Evolutionary conservation across 2,888 invertebrate genomes (phyloP).

Genomic region (Aphodius sticticus): DNA sequence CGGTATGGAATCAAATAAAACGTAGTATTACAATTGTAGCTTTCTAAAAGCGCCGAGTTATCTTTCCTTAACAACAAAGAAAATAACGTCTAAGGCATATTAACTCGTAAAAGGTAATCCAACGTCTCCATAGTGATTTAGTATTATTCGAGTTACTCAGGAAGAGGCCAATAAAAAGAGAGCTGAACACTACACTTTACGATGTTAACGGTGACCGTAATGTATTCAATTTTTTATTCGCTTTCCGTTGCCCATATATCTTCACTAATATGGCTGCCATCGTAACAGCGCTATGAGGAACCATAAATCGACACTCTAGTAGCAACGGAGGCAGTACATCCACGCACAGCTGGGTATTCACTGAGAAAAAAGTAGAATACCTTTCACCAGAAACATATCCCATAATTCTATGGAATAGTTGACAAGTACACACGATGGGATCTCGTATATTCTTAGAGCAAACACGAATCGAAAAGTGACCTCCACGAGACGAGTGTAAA

Average conservation of each 20-base stretch:
- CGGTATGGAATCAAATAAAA: too few relatives aligned
- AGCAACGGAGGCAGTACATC: background rate
- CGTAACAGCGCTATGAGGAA: background rate
- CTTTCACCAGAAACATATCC: background rate
- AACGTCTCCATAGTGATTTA: background rate
- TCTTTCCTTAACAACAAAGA: background rate
- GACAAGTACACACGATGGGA: background rate
- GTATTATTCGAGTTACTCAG: background rate
- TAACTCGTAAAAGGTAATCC: background rate
- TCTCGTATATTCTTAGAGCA: conserved; percentile 11
- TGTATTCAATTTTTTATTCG: conserved; percentile 4
- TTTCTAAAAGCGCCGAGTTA: too few relatives aligned
- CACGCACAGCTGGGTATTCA: background rate
- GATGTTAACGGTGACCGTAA: background rate
- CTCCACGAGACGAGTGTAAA: conserved; percentile 13
- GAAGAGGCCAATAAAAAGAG: background rate
- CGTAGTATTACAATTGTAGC: too few relatives aligned
- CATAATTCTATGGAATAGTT: background rate
- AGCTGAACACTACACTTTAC: background rate
- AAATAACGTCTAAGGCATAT: background rate
- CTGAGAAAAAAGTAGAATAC: background rate
- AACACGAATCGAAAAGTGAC: conserved; percentile 15
- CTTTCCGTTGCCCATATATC: background rate
- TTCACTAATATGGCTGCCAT: conserved; percentile 4
- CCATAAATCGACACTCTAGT: background rate